Evolutionary conservation across 1,140 invertebrate genomes (phyloP), one percentile per base, ranked within the genome.

Genomic region (Ctenoplectra terminalis): DNA sequence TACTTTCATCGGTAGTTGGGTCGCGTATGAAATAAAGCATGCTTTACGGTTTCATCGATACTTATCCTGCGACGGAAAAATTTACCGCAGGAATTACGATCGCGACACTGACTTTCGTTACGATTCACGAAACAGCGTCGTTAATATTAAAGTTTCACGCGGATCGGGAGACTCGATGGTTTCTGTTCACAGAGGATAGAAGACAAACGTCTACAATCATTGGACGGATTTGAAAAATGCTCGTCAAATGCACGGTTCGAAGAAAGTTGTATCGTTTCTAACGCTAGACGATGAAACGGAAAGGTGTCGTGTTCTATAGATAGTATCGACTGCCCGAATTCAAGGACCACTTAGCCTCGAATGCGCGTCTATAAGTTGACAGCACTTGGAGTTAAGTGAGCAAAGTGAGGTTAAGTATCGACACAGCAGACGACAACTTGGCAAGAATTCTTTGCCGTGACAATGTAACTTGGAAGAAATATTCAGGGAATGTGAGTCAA

Each of bases 351-450:
- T 37, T 58, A 66, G 40, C 79, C 66, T 73, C 31, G 9, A 26
- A 69, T 29, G 8, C 60, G 64, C 60, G 64, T 60, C 56, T 61
- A 13, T 26, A 52, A 52, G 64, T 52, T 87, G 85, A 86, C 84
- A 80, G 84, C 48, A 83, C 52, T 34, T 26, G 1, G 34, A 61
- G 40, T 46, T 43, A 31, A 74, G 66, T 43, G 50, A 23, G 9
- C 64, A 46, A 81, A 87, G 82, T 87, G 86, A 87, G 86, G 86
- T 87, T 87, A 87, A 86, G 85, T 70, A 77, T 69, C 76, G 78
- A 61, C 74, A 54, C 17, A 61, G 71, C 76, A 64, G 61, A 75
- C 87, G 61, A 77, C 58, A 73, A 66, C 50, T 34, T 56, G 23
- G 26, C 60, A 58, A 6, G 48, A 83, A 75, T 76, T 66, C 43